phyloP scores from a whole-genome alignment of 2,113 vertebrate species.

The Cynocephalus volans region DNA sequence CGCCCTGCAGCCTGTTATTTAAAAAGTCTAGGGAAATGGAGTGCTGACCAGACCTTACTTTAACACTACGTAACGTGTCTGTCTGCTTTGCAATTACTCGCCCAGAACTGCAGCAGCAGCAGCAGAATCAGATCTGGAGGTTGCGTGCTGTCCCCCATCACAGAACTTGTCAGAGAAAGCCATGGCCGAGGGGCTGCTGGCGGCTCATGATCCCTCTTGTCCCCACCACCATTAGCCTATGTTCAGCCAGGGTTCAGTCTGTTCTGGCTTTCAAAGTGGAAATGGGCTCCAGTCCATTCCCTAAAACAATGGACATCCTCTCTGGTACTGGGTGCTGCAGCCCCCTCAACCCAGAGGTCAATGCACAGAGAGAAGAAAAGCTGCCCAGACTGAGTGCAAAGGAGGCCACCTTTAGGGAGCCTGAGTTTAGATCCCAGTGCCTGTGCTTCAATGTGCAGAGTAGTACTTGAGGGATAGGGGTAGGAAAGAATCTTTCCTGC shows the following conservation, averaged over 20 bases:
- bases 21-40: slow-evolving; percentile 76
- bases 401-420: neutral
- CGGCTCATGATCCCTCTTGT: neutral
- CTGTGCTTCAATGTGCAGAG: neutral
- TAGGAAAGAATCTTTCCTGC: neutral
- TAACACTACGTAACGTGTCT: neutral
- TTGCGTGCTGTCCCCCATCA: neutral
- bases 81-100: neutral
- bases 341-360: neutral
- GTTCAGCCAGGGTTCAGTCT: neutral
- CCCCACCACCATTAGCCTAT: neutral
- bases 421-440: neutral
- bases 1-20: slow-evolving; percentile 78
- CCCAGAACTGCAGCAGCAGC: neutral
- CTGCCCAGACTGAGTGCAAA: neutral
- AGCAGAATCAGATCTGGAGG: neutral
- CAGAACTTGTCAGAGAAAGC: neutral
- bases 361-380: neutral
- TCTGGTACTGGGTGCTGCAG: neutral
- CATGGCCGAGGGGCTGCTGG: neutral
- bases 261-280: neutral
- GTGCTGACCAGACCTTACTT: neutral
- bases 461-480: neutral
- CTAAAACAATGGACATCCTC: neutral
- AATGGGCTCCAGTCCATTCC: neutral